Base-by-base conservation (phyloP, 2,888 invertebrate species). In the Strigamia transsilvanica region DNA sequence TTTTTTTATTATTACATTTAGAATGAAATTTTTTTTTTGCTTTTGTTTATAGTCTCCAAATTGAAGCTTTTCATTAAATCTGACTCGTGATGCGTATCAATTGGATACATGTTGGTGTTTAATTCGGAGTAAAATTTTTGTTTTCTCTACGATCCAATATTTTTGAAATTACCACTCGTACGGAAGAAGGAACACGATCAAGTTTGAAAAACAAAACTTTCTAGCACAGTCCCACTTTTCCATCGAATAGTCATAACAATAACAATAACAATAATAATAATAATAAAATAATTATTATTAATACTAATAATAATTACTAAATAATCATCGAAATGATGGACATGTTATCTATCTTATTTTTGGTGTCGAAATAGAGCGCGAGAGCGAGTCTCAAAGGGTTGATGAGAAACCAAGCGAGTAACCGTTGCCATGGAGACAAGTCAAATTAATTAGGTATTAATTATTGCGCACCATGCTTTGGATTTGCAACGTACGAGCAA, bases 371-470 rank as follows among this genome's bases (percentile, higher is more conserved):
- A 34, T 3, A 34, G 34, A 34, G 34, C 46, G 4, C 4, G 46
- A 46, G 46, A 46, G 13, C 12, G 13, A 15, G 46, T 46, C 46
- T 46, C 46, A 46, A 46, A 46, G 46, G 46, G 46, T 46, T 46
- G 46, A 46, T 15, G 46, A 10, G 13, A 15, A 46, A 15, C 15
- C 46, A 12, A 46, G 46, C 46, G 46, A 46, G 46, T 79, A 79
- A 79, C 38, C 15, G 79, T 79, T 34, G 38, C 79, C 79, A 18
- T 79, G n/a, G 79, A 27, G 38, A 79, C 79, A 10, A 46, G 32
- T 79, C 32, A 79, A 79, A 79, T 79, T 79, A 79, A 79, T 79
- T 79, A 79, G 32, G 32, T 79, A 79, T 79, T 79, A 79, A 79
- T 79, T 79, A 79, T 34, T 34, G 79, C 38, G 38, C 79, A 3